Evolutionary conservation across 2,797 vertebrate species (phyloP).

Genomic region (Erithacus rubecula): DNA sequence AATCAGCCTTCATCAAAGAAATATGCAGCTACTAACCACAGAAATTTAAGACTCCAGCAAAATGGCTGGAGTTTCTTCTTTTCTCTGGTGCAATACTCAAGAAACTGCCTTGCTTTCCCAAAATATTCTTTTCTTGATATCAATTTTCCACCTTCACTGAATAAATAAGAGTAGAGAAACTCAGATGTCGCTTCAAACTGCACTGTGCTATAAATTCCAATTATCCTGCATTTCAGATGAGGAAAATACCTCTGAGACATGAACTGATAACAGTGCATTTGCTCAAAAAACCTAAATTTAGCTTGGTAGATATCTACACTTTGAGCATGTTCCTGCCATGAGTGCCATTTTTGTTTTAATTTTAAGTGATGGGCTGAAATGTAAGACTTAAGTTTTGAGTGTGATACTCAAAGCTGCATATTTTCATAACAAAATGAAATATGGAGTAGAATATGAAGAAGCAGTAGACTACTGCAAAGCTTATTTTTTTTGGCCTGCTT

Average conservation of each 20-base stretch:
- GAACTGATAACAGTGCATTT: neutral
- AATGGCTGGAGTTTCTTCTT: neutral
- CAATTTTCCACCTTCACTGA: neutral
- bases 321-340: neutral
- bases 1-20: neutral
- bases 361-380: neutral
- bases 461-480: neutral
- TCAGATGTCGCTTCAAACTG: neutral
- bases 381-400: neutral
- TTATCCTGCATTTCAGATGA: neutral
- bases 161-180: neutral
- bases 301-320: neutral
- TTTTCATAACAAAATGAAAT: neutral
- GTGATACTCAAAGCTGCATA: neutral
- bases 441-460: neutral
- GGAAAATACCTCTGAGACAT: neutral
- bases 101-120: neutral
- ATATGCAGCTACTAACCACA: neutral
- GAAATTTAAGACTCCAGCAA: neutral
- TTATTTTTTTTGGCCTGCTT: neutral
- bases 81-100: neutral
- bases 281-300: neutral
- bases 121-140: neutral
- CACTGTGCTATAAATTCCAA: neutral
- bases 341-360: neutral